These are phyloP conservation scores for Morus bassanus DNA, from an alignment of 2,797 vertebrate species.

Conservation along the genomic window DNA sequence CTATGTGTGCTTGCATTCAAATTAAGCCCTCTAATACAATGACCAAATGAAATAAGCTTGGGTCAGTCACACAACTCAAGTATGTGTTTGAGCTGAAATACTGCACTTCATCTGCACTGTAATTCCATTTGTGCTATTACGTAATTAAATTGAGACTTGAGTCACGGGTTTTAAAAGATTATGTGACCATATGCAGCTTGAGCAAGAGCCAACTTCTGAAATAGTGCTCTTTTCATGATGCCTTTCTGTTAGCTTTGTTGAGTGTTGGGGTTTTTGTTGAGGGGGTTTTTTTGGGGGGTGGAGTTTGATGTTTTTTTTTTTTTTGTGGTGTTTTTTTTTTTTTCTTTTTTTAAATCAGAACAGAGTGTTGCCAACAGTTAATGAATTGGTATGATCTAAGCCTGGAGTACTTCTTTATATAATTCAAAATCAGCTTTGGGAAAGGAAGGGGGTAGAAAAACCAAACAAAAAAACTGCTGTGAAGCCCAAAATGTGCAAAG, in stretches of 20 bases:
- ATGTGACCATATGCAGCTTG: constrained; percentile 96
- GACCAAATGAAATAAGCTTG: constrained; percentile 77
- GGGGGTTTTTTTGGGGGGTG: not conserved
- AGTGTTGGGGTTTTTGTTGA: constrained; percentile 12
- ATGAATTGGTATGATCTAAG: constrained; percentile 84
- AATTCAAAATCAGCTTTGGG: constrained; percentile 75
- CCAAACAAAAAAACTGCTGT: not conserved
- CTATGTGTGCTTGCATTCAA: not conserved
- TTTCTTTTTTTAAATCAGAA: constrained; percentile 73
- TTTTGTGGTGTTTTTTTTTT: not conserved
- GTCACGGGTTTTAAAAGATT: constrained; percentile 95
- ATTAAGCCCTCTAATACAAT: constrained; percentile 54
- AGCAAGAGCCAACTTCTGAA: constrained; percentile 87
- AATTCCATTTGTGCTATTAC: constrained; percentile 96
- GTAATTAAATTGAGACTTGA: constrained; percentile 96
- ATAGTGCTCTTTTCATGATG: constrained; percentile 78
- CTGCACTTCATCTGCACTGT: constrained; percentile 87
- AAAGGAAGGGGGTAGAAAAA: not conserved
- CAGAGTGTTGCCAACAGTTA: constrained; percentile 79
- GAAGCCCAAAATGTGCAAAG: constrained; percentile 10
- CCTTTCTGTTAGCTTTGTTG: constrained; percentile 79
- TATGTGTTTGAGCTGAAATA: constrained; percentile 74
- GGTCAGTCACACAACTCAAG: constrained; percentile 73
- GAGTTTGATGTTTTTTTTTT: no score
- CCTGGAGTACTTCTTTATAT: constrained; percentile 75